Percentiles rank a stretch among this genome's conserved stretches.
These are phyloP conservation scores for Mongoloraphidia duomilia DNA, from an alignment of 2,888 invertebrate genomes.

Conservation along the genomic window DNA sequence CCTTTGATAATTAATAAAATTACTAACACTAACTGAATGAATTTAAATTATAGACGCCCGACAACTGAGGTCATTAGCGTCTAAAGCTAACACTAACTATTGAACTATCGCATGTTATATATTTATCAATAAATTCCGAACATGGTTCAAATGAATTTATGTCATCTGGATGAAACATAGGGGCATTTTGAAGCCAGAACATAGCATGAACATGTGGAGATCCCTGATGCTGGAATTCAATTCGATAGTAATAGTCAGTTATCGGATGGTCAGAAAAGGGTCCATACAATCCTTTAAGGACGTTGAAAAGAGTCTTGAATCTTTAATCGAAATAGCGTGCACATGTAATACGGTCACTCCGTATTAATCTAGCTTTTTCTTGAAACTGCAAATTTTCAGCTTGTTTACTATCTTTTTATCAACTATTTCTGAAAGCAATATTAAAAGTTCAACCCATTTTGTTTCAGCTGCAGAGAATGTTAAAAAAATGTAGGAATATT, in stretches of 20 bases:
- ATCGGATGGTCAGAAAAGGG: slow-evolving; percentile 13
- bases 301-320: neutral
- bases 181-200: slow-evolving; percentile 16
- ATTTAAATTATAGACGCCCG: slow-evolving; percentile 14
- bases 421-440: slow-evolving; percentile 5
- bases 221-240: slow-evolving; percentile 20
- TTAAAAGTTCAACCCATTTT: slow-evolving; percentile 11
- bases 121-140: slow-evolving; percentile 7
- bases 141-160: slow-evolving; percentile 10
- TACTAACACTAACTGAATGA: slow-evolving; percentile 8
- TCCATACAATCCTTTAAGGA: slow-evolving; percentile 9
- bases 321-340: slow-evolving; percentile 7
- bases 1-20: slow-evolving; percentile 9
- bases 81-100: too few species aligned
- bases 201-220: slow-evolving; percentile 19
- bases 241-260: slow-evolving; percentile 14
- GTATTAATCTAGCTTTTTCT: slow-evolving; percentile 14
- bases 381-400: slow-evolving; percentile 6
- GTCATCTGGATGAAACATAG: slow-evolving; percentile 9
- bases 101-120: too few species aligned
- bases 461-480: slow-evolving; percentile 13
- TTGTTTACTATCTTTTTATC: slow-evolving; percentile 8
- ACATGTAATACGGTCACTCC: slow-evolving; percentile 17
- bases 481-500: slow-evolving; percentile 11
- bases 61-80: too few species aligned